phyloP scores from a whole-genome alignment of 2,888 invertebrate species.

The Latheticus oryzae region DNA sequence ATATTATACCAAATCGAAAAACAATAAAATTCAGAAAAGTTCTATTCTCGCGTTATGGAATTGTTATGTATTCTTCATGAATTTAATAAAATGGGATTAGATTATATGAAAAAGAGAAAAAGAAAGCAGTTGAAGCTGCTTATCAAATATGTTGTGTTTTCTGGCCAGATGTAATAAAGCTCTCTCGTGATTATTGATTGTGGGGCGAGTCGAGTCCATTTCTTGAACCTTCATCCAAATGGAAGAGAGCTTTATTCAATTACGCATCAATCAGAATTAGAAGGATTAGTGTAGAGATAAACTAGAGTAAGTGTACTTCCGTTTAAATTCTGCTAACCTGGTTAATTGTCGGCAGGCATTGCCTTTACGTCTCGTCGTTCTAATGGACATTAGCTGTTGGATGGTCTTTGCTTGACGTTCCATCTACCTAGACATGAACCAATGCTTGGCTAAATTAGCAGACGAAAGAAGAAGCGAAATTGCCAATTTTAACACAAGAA shows the following conservation, averaged over 20 bases:
- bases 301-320: slow-evolving; percentile 46
- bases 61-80: slow-evolving; percentile 44
- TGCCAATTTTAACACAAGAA: too few species aligned
- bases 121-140: slow-evolving; percentile 23
- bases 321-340: slow-evolving; percentile 45
- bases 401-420: slow-evolving; percentile 21
- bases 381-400: slow-evolving; percentile 42
- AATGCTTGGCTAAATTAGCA: slow-evolving; percentile 1
- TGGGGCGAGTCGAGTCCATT: slow-evolving; percentile 25
- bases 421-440: slow-evolving; percentile 11
- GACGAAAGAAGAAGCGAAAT: slow-evolving; percentile 10
- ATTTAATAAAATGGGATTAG: slow-evolving; percentile 39
- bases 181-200: slow-evolving; percentile 38
- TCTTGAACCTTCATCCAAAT: slow-evolving; percentile 43
- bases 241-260: slow-evolving; percentile 60
- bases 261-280: slow-evolving; percentile 64
- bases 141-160: slow-evolving; percentile 37
- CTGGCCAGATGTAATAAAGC: slow-evolving; percentile 34
- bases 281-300: slow-evolving; percentile 61
- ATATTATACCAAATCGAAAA: slow-evolving; percentile 23
- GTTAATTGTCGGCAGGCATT: slow-evolving; percentile 44
- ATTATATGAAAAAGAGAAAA: slow-evolving; percentile 39
- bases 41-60: slow-evolving; percentile 27
- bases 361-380: slow-evolving; percentile 28
- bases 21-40: slow-evolving; percentile 29